Evolutionary conservation across 2,888 invertebrate genomes (phyloP).

Genomic region (Drosophila anomelani): DNA sequence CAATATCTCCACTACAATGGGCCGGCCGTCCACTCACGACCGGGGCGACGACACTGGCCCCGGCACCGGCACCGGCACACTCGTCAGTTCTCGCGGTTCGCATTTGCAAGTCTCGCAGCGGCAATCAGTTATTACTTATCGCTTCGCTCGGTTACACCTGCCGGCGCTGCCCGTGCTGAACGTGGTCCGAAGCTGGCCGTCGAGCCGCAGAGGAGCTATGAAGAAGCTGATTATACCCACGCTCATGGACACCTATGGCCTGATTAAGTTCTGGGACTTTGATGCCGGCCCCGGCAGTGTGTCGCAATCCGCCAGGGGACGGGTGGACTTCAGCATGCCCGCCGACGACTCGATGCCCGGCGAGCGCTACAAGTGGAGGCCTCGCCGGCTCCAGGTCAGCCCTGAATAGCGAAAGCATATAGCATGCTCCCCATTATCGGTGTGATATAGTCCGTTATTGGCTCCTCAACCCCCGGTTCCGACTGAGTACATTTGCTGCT

Average conservation of each 20-base stretch:
- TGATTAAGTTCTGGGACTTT: slow-evolving; percentile 81
- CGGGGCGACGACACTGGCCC: slow-evolving; percentile 22
- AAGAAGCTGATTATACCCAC: slow-evolving; percentile 80
- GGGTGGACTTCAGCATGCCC: slow-evolving; percentile 46
- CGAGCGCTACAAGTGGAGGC: slow-evolving; percentile 57
- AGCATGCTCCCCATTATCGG: not conserved
- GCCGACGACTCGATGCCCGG: slow-evolving; percentile 41
- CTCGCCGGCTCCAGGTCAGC: slow-evolving; percentile 59
- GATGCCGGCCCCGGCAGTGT: slow-evolving; percentile 66
- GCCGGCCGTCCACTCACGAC: slow-evolving; percentile 26
- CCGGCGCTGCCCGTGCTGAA: not conserved
- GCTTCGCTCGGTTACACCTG: slow-evolving; percentile 75
- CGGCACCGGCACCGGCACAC: not conserved
- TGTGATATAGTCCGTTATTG: slow-evolving; percentile 27
- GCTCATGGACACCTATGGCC: slow-evolving; percentile 78
- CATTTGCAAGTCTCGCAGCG: slow-evolving; percentile 58
- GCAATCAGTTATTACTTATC: slow-evolving; percentile 82
- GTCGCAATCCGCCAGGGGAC: slow-evolving; percentile 5
- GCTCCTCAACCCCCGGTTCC: not conserved
- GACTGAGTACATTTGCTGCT: slow-evolving; percentile 2
- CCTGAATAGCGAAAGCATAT: not conserved
- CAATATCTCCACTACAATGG: slow-evolving; percentile 46
- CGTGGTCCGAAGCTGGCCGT: slow-evolving; percentile 4
- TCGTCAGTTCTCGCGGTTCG: slow-evolving; percentile 23
- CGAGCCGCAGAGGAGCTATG: slow-evolving; percentile 51